phyloP scores from a whole-genome alignment of 2,113 vertebrate genomes.

The Pangasianodon hypophthalmus region DNA sequence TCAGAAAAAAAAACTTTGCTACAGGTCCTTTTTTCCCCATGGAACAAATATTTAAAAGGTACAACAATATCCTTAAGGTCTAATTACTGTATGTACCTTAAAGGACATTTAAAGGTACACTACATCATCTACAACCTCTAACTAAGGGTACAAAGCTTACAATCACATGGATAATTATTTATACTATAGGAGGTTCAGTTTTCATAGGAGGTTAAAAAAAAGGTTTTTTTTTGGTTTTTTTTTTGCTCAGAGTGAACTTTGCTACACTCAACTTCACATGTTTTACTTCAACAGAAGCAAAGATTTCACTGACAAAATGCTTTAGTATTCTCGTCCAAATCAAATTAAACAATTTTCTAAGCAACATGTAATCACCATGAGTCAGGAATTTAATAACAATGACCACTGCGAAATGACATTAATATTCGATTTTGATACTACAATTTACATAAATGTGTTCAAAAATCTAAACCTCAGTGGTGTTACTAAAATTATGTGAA shows the following conservation, averaged over 20 bases:
- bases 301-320: neutral
- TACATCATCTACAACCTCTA: conserved; percentile 8
- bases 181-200: neutral
- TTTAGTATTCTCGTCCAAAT: neutral
- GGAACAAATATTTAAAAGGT: neutral
- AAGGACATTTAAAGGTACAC: conserved; percentile 10
- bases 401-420: conserved; percentile 36
- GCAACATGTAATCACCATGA: conserved; percentile 23
- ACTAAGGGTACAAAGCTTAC: neutral
- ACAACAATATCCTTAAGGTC: neutral
- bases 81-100: neutral
- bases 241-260: neutral
- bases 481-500: conserved; percentile 32
- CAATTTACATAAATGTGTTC: conserved; percentile 45
- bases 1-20: neutral
- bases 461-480: conserved; percentile 36
- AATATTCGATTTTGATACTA: conserved; percentile 45
- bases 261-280: neutral
- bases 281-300: neutral
- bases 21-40: neutral
- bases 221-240: neutral
- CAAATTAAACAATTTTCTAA: conserved; percentile 3
- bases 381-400: conserved; percentile 37
- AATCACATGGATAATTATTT: neutral
- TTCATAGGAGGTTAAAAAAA: neutral